Evolutionary conservation across 2,797 vertebrate genomes (phyloP), one percentile per base, ranked within the genome.

Genomic region (Acanthurus tractus): DNA sequence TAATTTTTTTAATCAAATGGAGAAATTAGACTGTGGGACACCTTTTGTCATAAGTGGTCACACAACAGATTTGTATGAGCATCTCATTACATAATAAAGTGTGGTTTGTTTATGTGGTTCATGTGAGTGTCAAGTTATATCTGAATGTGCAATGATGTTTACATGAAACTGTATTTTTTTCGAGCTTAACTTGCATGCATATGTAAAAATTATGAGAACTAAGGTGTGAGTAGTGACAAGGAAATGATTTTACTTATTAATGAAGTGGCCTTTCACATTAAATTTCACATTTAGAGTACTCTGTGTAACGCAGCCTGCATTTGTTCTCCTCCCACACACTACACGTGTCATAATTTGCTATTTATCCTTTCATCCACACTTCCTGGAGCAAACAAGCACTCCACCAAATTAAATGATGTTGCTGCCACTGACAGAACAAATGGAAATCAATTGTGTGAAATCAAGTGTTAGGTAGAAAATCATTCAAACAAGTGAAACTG

Each of bases 401-500:
- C 48, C n/a, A 14, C 25, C 34, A 17, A 13, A 25, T 45, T 53
- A 22, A 20, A 49, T 18, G 15, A 25, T 12, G 44, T 9, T 34
- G 52, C 34, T 48, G 73, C 46, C 58, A 15, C 29, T 56, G 20
- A 55, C 18, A 34, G 48, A 68, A 67, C 11, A 4, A 84, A 86
- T 59, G 46, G 62, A 61, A 85, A 79, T 69, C 75, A 74, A 63
- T 29, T 15, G 36, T 8, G 38, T 23, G 20, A 44, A 59, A 59
- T 74, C 17, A 40, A 45, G 45, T 29, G n/a, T 36, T 58, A 70
- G 22, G 49, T 25, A n/a, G 48, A 34, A 84, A 81, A 79, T 84
- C 68, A 45, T 53, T 42, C 50, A 49, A 70, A 70, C 48, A 52
- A 58, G 40, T 36, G 15, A 55, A 6, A 63, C 14, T 15, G 36